A percentile compares a stretch with the other conserved stretches of the same genome.
phyloP scores from a whole-genome alignment of 2,113 vertebrate species.

The Halcyon senegalensis region DNA sequence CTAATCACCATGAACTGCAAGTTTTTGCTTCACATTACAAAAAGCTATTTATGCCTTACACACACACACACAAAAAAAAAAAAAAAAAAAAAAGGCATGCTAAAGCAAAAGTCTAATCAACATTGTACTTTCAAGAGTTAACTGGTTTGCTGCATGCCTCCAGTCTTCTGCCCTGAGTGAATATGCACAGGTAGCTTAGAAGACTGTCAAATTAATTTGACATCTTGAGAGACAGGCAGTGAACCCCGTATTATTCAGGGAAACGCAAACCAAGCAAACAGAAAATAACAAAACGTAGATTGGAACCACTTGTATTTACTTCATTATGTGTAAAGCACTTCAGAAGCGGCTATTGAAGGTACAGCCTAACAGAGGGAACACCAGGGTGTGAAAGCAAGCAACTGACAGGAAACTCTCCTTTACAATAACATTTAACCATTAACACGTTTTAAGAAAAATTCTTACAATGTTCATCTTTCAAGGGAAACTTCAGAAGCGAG shows the following conservation, averaged over 20 bases:
- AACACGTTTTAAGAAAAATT: background rate
- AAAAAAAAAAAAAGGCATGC: background rate
- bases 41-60: background rate
- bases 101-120: background rate
- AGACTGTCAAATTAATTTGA: conserved; percentile 53
- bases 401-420: background rate
- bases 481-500: background rate
- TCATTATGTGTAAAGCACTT: background rate
- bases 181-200: background rate
- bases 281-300: background rate
- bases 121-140: background rate
- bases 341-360: background rate
- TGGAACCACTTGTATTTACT: background rate
- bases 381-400: background rate
- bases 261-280: background rate
- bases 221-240: conserved; percentile 3
- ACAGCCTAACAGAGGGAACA: background rate
- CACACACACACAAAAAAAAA: background rate
- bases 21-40: background rate
- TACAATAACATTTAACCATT: background rate
- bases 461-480: background rate
- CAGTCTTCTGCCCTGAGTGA: background rate
- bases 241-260: background rate
- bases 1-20: background rate
- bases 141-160: background rate